phyloP scores from a whole-genome alignment of 2,113 vertebrate genomes.

The Lates calcarifer region DNA sequence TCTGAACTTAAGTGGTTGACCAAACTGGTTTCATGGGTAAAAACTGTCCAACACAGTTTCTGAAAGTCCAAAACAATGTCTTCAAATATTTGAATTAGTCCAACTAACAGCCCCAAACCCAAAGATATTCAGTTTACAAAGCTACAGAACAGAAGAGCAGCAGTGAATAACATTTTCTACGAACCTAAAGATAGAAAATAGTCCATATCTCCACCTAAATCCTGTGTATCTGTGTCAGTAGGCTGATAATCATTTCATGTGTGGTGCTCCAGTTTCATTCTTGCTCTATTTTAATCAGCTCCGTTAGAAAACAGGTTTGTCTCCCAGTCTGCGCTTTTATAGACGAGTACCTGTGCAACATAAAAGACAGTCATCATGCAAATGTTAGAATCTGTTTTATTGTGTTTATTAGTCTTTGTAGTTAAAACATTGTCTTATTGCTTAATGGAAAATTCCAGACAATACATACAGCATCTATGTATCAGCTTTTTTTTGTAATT shows the following conservation, averaged over 20 bases:
- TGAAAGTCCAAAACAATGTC: no score
- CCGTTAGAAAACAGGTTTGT: not conserved
- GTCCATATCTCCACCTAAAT: slow-evolving; percentile 34
- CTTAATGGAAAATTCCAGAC: no score
- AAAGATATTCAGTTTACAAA: no score
- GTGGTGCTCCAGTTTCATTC: slow-evolving; percentile 19
- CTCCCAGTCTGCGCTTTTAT: not conserved
- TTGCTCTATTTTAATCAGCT: slow-evolving; percentile 3
- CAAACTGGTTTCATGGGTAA: no score
- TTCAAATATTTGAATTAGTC: no score
- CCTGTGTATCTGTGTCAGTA: slow-evolving; percentile 37
- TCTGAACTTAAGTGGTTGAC: no score
- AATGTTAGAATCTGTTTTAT: not conserved
- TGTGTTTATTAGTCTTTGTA: not conserved
- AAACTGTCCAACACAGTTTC: no score
- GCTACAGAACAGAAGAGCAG: not conserved
- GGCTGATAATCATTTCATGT: slow-evolving; percentile 11
- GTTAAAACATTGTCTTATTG: no score
- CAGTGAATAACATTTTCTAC: slow-evolving; percentile 8
- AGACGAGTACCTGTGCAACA: not conserved
- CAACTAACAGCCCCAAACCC: no score
- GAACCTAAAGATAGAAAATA: slow-evolving; percentile 54
- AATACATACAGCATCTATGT: no score
- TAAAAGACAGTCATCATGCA: not conserved
- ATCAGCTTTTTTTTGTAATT: no score